Percentiles rank a stretch among this genome's conserved stretches.
phyloP scores from a whole-genome alignment of 53 echinoderm and acorn worm genomes.

The Antedon mediterranea region DNA sequence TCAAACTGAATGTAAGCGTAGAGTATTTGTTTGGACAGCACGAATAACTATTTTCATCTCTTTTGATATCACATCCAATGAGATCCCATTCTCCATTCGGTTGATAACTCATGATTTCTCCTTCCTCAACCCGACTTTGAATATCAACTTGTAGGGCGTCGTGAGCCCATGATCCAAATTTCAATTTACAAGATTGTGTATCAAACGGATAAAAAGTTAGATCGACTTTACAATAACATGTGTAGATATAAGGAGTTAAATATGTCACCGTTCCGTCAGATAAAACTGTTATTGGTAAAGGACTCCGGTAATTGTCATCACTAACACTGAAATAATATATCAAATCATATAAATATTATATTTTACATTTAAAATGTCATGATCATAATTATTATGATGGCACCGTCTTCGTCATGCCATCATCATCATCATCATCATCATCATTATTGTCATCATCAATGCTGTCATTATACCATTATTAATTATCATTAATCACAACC shows the following conservation, averaged over 20 bases:
- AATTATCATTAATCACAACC: no score
- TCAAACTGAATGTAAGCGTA: conserved; percentile 49
- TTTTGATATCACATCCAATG: conserved; percentile 18
- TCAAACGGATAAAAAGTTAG: conserved; percentile 76
- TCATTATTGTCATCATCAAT: no score
- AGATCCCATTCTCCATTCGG: conserved; percentile 76
- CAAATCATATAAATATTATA: background rate
- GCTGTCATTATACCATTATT: no score
- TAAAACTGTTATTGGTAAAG: conserved; percentile 16
- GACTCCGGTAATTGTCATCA: conserved; percentile 10
- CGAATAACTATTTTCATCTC: conserved; percentile 28
- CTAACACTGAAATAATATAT: conserved; percentile 21
- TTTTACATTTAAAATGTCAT: no score
- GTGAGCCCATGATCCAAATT: conserved; percentile 64
- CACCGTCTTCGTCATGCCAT: no score
- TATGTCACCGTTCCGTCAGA: conserved; percentile 19
- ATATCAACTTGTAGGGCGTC: conserved; percentile 32
- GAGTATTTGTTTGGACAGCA: conserved; percentile 53
- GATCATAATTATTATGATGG: no score
- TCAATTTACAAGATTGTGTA: conserved; percentile 47
- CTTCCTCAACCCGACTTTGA: background rate
- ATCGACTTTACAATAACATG: conserved; percentile 56
- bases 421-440: no score
- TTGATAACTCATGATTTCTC: conserved; percentile 39
- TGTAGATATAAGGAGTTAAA: conserved; percentile 44